Conservation (phyloP, 2,888 invertebrate species). For the Mallateleia sp. region DNA sequence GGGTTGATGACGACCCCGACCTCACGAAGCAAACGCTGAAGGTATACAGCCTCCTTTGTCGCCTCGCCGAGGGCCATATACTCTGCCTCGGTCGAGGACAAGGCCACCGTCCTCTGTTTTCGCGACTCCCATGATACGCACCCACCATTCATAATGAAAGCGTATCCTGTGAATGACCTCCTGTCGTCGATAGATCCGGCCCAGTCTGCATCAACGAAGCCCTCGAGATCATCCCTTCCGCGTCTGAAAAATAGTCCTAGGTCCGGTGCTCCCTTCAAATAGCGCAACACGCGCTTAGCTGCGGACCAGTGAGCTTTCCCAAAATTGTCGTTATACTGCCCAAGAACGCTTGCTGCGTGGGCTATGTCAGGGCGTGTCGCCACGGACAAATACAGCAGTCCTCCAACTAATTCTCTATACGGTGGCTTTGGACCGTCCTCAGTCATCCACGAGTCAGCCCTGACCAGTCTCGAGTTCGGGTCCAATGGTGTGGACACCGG, state of each 20-base stretch:
- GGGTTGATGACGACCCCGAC: background rate
- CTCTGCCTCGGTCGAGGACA: background rate
- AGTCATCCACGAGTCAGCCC: conserved; percentile 10
- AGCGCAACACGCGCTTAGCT: too few species aligned
- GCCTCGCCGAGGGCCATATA: background rate
- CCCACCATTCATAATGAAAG: conserved; percentile 23
- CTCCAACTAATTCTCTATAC: conserved; percentile 59
- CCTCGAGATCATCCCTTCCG: too few species aligned
- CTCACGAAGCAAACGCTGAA: background rate
- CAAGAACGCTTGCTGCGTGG: conserved; percentile 47
- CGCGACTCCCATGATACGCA: conserved; percentile 24
- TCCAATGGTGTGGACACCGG: conserved; percentile 13
- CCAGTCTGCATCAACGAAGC: background rate
- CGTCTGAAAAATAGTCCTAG: too few species aligned
- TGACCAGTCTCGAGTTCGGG: conserved; percentile 6
- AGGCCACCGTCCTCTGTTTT: conserved; percentile 32
- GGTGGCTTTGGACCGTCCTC: conserved; percentile 41
- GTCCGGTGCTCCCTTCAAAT: too few species aligned
- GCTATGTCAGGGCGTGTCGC: conserved; percentile 70
- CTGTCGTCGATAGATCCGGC: conserved; percentile 32
- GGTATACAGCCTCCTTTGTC: background rate
- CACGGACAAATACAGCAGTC: conserved; percentile 62
- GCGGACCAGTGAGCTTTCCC: too few species aligned
- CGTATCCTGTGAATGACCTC: conserved; percentile 53
- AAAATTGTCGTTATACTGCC: conserved; percentile 54